Evolutionary conservation across 2,888 invertebrate genomes (phyloP), one percentile per base, ranked within the genome.

Genomic region (Podabrus alpinus): DNA sequence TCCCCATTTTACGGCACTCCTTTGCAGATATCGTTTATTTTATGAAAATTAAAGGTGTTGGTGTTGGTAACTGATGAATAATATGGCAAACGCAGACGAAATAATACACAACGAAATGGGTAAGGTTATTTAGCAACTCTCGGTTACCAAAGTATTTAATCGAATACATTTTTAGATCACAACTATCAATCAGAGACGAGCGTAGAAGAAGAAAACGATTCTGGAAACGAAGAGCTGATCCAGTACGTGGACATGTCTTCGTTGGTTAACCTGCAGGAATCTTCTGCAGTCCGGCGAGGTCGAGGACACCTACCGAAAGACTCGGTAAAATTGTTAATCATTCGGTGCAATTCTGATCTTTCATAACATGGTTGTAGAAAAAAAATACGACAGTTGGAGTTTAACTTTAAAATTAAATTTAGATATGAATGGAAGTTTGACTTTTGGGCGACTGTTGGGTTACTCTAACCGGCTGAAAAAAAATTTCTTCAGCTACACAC

Each of bases 251-350:
- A 81, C 29, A 76, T 81, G 60, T 76, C 79, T 4, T 59, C 59
- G 10, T 73, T 71, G 15, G 59, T 71, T 62, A 74, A 69, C 7
- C 68, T 81, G 11, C 78, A 83, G n/a, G 79, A 81, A 73, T 76
- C 82, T 21, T 83, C 84, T 9, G 81, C 83, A 11, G 62, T 13
- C 19, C 84, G 85, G 79, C 77, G 85, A 72, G 74, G 77, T 15
- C 80, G 87, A 21, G 87, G 87, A 9, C 87, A 87, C 74, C 79
- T 87, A 69, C 87, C 87, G 0, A 87, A 87, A 79, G 86, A 86
- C 72, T 84, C 86, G 0, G 87, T 87, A 1, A 87, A 87, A 79
- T 86, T 86, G 15, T 77, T 87, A 69, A 87, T n/a, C n/a, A n/a
- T n/a, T n/a, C n/a, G n/a, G n/a, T n/a, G n/a, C n/a, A n/a, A n/a